phyloP scores from a whole-genome alignment of 2,113 vertebrate genomes.

The Gymnocephalus cernua region DNA sequence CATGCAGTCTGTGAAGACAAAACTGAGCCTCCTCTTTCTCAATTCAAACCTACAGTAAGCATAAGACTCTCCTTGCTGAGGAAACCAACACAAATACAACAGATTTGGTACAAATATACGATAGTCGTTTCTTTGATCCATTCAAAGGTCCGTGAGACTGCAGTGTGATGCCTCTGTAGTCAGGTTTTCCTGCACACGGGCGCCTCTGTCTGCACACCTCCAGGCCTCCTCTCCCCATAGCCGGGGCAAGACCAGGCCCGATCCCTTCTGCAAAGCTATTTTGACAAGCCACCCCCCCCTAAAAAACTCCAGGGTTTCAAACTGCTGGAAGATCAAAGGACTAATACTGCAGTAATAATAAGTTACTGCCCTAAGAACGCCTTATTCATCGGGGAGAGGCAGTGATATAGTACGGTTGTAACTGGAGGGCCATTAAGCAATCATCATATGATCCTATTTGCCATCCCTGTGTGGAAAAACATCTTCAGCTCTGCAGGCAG shows the following conservation, averaged over 20 bases:
- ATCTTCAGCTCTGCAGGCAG: constrained; percentile 51
- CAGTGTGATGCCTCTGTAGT: constrained; percentile 35
- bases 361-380: constrained; percentile 68
- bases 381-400: constrained; percentile 75
- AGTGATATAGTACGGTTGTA: constrained; percentile 62
- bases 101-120: neutral
- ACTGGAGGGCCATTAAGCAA: constrained; percentile 74
- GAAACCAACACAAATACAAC: constrained; percentile 6
- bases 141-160: constrained; percentile 16
- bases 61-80: neutral
- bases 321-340: constrained; percentile 79
- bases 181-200: constrained; percentile 46
- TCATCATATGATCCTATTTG: constrained; percentile 65
- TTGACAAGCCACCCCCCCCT: constrained; percentile 72
- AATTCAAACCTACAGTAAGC: neutral
- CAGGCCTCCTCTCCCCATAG: constrained; percentile 57
- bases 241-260: constrained; percentile 82
- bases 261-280: constrained; percentile 76
- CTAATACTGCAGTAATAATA: constrained; percentile 78
- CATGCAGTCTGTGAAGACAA: constrained; percentile 29
- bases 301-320: constrained; percentile 76
- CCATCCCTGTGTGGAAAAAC: constrained; percentile 62
- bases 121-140: constrained; percentile 25
- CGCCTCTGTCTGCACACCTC: constrained; percentile 65
- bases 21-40: neutral